Conservation (phyloP, 2,797 vertebrate genomes). For the Myiothlypis coronata region DNA sequence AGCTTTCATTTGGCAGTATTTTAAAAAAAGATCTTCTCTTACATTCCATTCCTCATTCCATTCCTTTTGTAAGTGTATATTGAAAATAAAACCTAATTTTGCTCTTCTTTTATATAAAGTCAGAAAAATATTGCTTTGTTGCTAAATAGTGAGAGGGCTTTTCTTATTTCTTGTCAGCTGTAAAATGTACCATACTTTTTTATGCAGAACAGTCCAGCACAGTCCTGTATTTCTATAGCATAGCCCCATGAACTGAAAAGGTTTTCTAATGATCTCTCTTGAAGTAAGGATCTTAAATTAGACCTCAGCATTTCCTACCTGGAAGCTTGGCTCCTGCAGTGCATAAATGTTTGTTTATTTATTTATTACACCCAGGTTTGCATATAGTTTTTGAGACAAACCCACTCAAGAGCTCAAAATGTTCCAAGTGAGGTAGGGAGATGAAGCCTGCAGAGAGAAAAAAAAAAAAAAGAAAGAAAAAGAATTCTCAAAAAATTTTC, state of each 20-base stretch:
- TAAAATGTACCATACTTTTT: neutral
- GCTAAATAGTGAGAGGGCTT: neutral
- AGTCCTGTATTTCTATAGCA: neutral
- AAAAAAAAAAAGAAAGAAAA: slow-evolving; percentile 10
- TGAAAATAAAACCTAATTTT: neutral
- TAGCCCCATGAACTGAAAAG: neutral
- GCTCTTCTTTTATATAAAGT: neutral
- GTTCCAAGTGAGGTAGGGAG: neutral
- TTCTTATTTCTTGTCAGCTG: neutral
- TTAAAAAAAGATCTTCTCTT: neutral
- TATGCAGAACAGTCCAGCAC: neutral
- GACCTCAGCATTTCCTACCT: neutral
- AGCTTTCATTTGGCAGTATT: slow-evolving; percentile 48
- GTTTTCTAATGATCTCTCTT: neutral
- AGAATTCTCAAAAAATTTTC: slow-evolving; percentile 18
- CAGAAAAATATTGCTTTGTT: neutral
- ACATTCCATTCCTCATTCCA: neutral
- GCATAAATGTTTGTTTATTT: neutral
- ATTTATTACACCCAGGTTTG: neutral
- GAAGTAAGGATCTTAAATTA: slow-evolving; percentile 25
- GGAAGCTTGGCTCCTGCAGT: neutral
- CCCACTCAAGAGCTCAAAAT: slow-evolving; percentile 1
- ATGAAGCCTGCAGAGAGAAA: neutral
- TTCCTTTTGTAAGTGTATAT: neutral
- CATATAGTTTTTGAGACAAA: slow-evolving; percentile 32